Evolutionary conservation across 2,888 invertebrate genomes (phyloP).

Genomic region (Phyllotreta cruciferae): DNA sequence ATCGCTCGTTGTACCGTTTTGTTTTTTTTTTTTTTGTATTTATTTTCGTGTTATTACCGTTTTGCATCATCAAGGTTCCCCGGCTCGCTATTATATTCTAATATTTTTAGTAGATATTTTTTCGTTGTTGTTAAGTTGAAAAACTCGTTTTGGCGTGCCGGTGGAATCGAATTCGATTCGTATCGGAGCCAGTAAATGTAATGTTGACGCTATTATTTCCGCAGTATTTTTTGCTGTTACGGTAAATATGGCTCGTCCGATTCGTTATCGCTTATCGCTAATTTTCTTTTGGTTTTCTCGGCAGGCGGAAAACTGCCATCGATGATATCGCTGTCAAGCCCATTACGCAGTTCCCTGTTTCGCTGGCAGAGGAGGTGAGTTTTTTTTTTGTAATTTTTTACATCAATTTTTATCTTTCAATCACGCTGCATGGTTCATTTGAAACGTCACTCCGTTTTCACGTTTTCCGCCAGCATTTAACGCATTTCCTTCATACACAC

Average conservation of each 20-base stretch:
- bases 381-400: no score
- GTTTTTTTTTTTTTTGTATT: neutral
- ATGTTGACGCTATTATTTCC: conserved; percentile 51
- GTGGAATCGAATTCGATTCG: conserved; percentile 19
- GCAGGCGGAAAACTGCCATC: conserved; percentile 73
- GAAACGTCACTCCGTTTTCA: no score
- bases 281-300: conserved; percentile 28
- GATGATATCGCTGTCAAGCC: conserved; percentile 91
- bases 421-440: no score
- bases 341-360: conserved; percentile 83
- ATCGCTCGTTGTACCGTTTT: neutral
- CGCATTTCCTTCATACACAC: no score
- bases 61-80: conserved; percentile 43
- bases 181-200: conserved; percentile 37
- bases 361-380: conserved; percentile 83
- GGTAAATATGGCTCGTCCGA: conserved; percentile 39
- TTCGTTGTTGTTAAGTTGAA: conserved; percentile 40
- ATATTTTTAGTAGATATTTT: conserved; percentile 42
- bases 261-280: neutral
- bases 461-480: no score
- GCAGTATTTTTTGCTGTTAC: conserved; percentile 51
- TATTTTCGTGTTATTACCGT: neutral
- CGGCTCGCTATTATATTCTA: conserved; percentile 46
- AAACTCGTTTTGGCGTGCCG: conserved; percentile 45
- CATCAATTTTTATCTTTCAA: no score